These are phyloP conservation scores for Drosophila neocordata DNA, from an alignment of 1,140 invertebrate genomes.

Conservation along the genomic window DNA sequence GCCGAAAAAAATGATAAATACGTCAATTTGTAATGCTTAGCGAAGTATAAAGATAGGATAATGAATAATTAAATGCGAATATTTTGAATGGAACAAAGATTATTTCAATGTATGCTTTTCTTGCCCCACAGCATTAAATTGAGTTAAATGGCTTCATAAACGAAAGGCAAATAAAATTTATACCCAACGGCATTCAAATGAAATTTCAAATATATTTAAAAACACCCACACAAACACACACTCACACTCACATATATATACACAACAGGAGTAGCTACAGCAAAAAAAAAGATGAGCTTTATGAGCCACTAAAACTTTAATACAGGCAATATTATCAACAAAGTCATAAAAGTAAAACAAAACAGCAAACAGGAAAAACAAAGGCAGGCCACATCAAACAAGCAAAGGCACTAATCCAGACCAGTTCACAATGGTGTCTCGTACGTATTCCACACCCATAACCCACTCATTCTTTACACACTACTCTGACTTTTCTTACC, in stretches of 20 bases:
- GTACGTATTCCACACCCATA: not conserved
- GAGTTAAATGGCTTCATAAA: conserved; percentile 45
- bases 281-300: conserved; percentile 24
- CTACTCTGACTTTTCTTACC: not conserved
- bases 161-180: conserved; percentile 48
- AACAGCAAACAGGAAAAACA: conserved; percentile 20
- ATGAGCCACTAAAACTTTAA: conserved; percentile 47
- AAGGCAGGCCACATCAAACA: conserved; percentile 45
- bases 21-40: conserved; percentile 23
- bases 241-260: not conserved
- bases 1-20: not conserved
- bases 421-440: conserved; percentile 21
- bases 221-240: conserved; percentile 17
- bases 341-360: conserved; percentile 51
- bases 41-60: conserved; percentile 28
- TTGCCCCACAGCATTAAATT: conserved; percentile 16
- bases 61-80: conserved; percentile 4
- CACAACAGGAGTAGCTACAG: not conserved
- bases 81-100: conserved; percentile 25
- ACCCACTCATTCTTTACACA: not conserved
- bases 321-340: conserved; percentile 37
- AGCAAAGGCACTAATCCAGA: conserved; percentile 36
- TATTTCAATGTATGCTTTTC: conserved; percentile 30
- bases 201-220: conserved; percentile 7
- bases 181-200: conserved; percentile 28